These are phyloP conservation scores for Caiman crocodilus DNA, from an alignment of 2,797 vertebrate species.

Conservation along the genomic window DNA sequence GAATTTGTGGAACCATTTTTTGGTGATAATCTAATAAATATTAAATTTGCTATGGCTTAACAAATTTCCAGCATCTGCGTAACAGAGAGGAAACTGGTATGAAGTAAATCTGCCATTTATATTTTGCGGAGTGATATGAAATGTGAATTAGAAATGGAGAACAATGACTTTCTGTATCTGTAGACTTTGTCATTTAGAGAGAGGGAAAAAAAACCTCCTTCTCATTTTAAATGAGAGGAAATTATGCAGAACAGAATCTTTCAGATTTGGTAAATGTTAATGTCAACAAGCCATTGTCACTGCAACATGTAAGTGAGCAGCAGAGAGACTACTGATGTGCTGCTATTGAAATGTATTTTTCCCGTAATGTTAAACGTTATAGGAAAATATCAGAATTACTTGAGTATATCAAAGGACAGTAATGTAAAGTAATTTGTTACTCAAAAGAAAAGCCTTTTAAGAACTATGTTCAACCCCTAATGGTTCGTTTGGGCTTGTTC, in stretches of 20 bases:
- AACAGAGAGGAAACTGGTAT: not conserved
- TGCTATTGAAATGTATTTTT: not conserved
- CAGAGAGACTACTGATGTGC: conserved; percentile 32
- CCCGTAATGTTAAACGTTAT: conserved; percentile 35
- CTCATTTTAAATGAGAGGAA: conserved; percentile 38
- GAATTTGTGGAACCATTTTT: not conserved
- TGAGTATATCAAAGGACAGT: conserved; percentile 43
- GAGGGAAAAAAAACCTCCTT: not conserved
- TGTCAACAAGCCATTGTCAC: conserved; percentile 11
- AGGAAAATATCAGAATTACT: conserved; percentile 51
- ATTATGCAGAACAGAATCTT: conserved; percentile 10
- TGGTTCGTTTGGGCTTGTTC: conserved; percentile 63
- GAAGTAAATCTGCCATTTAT: not conserved
- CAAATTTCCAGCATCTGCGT: not conserved
- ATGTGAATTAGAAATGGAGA: conserved; percentile 11
- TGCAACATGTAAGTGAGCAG: not conserved
- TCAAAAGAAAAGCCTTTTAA: conserved; percentile 65
- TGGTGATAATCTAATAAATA: not conserved
- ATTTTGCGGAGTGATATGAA: conserved; percentile 1
- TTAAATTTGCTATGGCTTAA: not conserved
- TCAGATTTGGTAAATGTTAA: not conserved
- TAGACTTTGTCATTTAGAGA: conserved; percentile 29
- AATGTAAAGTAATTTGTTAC: conserved; percentile 57
- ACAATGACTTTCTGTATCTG: not conserved
- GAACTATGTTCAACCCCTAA: conserved; percentile 45